A percentile compares a stretch with the other conserved stretches of the same genome.
Conservation (phyloP, 2,888 invertebrate genomes). For the Ypsolopha scabrella region DNA sequence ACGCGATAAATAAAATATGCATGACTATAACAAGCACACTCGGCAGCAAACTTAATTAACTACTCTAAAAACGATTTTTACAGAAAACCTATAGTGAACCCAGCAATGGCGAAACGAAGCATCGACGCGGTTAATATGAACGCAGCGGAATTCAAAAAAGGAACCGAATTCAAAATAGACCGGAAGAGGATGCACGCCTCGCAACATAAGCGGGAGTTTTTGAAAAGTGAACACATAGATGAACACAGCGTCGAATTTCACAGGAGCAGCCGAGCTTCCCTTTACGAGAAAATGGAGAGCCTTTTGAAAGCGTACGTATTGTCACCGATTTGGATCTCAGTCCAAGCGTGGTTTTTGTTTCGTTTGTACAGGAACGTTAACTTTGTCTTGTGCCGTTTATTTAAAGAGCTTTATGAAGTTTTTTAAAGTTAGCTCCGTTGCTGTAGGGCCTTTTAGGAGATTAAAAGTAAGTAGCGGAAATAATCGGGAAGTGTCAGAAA, state of each 20-base stretch:
- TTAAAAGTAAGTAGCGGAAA: neutral
- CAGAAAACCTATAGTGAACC: conserved; percentile 59
- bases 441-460: neutral
- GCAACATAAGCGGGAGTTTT: conserved; percentile 44
- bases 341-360: conserved; percentile 2
- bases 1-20: no score
- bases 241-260: conserved; percentile 61
- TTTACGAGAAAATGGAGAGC: conserved; percentile 75
- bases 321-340: conserved; percentile 3
- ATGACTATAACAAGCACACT: no score
- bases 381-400: neutral
- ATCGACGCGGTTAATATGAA: conserved; percentile 16
- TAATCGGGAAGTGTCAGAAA: neutral
- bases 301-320: conserved; percentile 72
- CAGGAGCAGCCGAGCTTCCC: conserved; percentile 71
- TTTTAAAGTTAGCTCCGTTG: neutral
- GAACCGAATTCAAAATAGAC: conserved; percentile 42
- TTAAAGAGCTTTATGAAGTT: neutral
- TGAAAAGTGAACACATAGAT: conserved; percentile 37
- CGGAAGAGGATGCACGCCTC: conserved; percentile 53
- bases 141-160: conserved; percentile 23
- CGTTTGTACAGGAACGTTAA: neutral
- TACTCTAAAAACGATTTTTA: conserved; percentile 23
- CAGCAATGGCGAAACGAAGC: conserved; percentile 63
- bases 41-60: neutral